Evolutionary conservation across 2,797 vertebrate genomes (phyloP), one percentile per base, ranked within the genome.

Genomic region (Furcifer pardalis): DNA sequence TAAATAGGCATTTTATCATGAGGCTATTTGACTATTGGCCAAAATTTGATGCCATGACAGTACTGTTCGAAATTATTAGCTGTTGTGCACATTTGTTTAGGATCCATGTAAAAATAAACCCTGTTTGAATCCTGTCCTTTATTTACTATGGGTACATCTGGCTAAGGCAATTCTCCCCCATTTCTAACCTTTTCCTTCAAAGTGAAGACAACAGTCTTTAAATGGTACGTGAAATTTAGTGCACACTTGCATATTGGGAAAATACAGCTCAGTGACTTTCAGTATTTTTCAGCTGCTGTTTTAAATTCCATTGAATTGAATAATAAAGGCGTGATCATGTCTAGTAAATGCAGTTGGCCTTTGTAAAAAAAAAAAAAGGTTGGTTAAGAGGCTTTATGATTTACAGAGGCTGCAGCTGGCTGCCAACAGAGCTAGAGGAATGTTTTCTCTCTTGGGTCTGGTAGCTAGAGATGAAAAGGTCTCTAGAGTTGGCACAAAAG

Each of bases 361-460:
- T 93, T 94, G 93, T 93, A 92, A 95, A 95, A 94, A 94, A 93
- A 82, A 95, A 95, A 94, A 94, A 93, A 82, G 88, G 87, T 94
- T 96, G 94, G 91, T 96, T 95, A 92, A 93, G 86, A 94, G 90
- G 87, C 90, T 96, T 95, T 94, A 84, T 96, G 95, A 96, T 96
- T 96, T 96, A 94, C 90, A 42, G 92, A 94, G 93, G 92, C 93
- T 95, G 91, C 95, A 97, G 95, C 95, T 97, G 95, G 95, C 94
- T 95, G 93, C 95, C 95, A 95, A 91, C 91, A 93, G 92, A 95
- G 94, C 93, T 92, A 87, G 77, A 94, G 94, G 94, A 95, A 94
- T 93, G 91, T 92, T 86, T 93, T 96, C 89, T 95, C 95, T 96
- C 96, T 92, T 94, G 95, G 92, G 95, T 93, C 93, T 88, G 89